Conservation (phyloP, 2,113 vertebrate genomes). For the Asarcornis scutulata region DNA sequence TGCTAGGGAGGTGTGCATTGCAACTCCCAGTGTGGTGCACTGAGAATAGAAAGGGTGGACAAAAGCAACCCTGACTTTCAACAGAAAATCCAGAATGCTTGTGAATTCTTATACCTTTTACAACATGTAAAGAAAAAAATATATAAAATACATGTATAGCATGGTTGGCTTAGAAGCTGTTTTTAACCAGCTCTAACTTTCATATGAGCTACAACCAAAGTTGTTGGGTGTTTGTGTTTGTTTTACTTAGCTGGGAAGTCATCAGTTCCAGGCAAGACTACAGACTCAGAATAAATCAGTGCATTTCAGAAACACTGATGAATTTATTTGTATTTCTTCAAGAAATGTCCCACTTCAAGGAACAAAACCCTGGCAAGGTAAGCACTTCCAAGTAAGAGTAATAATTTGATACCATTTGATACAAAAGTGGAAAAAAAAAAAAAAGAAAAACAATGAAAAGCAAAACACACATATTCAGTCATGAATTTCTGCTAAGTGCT, state of each 20-base stretch:
- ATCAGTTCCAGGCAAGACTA: slow-evolving; percentile 83
- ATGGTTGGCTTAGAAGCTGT: background rate
- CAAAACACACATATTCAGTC: background rate
- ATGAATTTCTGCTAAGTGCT: background rate
- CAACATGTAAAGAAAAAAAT: background rate
- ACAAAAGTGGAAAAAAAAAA: background rate
- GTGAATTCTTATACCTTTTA: background rate
- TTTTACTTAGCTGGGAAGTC: slow-evolving; percentile 86
- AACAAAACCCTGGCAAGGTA: slow-evolving; percentile 97
- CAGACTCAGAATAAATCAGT: slow-evolving; percentile 81
- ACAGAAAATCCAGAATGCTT: background rate
- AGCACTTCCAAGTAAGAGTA: slow-evolving; percentile 4
- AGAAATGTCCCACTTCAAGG: slow-evolving; percentile 94
- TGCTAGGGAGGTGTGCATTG: background rate
- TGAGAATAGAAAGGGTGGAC: background rate
- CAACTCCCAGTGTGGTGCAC: background rate
- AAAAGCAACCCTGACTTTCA: background rate
- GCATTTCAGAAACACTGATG: slow-evolving; percentile 86
- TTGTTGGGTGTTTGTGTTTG: slow-evolving; percentile 10
- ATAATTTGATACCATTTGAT: background rate
- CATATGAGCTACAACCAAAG: background rate
- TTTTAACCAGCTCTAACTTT: background rate
- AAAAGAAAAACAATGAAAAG: background rate
- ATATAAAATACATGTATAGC: background rate
- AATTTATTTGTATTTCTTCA: slow-evolving; percentile 89